A percentile compares a stretch with the other conserved stretches of the same genome.
These are phyloP conservation scores for Euspilapteryx auroguttella DNA, from an alignment of 2,888 invertebrate genomes.

Conservation along the genomic window DNA sequence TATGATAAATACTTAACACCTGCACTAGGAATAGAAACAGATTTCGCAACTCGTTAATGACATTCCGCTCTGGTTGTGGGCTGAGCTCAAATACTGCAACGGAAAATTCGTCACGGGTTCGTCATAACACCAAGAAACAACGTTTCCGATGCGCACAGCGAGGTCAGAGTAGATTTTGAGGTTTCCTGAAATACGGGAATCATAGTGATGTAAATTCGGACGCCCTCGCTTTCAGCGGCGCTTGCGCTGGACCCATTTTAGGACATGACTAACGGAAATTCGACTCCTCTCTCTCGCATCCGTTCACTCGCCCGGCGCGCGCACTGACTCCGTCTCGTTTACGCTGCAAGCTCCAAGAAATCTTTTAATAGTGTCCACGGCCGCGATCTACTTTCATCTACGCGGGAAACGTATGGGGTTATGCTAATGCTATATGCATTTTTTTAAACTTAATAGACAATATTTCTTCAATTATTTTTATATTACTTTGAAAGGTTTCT, in stretches of 20 bases:
- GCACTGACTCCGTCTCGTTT: conserved; percentile 41
- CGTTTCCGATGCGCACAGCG: too few species aligned
- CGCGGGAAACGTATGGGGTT: conserved; percentile 48
- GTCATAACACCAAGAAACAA: too few species aligned
- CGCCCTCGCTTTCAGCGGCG: conserved; percentile 61
- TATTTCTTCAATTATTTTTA: too few species aligned
- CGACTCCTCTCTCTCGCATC: conserved; percentile 58
- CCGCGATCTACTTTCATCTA: conserved; percentile 60
- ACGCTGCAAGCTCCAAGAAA: conserved; percentile 57
- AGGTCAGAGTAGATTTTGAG: too few species aligned
- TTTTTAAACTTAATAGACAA: too few species aligned
- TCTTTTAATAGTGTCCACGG: conserved; percentile 64
- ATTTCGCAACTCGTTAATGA: conserved; percentile 44
- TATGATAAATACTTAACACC: too few species aligned
- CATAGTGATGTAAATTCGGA: conserved; percentile 53
- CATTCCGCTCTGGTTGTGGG: conserved; percentile 32
- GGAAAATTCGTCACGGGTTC: conserved; percentile 36
- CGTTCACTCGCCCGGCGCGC: conserved; percentile 49
- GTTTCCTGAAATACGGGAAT: conserved; percentile 58
- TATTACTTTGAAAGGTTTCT: too few species aligned
- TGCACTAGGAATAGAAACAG: too few species aligned
- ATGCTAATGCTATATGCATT: too few species aligned
- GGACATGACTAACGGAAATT: conserved; percentile 73
- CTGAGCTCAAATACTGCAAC: conserved; percentile 32
- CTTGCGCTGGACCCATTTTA: conserved; percentile 70